Evolutionary conservation across 2,888 invertebrate species (phyloP).

Genomic region (Thereva nobilitata): DNA sequence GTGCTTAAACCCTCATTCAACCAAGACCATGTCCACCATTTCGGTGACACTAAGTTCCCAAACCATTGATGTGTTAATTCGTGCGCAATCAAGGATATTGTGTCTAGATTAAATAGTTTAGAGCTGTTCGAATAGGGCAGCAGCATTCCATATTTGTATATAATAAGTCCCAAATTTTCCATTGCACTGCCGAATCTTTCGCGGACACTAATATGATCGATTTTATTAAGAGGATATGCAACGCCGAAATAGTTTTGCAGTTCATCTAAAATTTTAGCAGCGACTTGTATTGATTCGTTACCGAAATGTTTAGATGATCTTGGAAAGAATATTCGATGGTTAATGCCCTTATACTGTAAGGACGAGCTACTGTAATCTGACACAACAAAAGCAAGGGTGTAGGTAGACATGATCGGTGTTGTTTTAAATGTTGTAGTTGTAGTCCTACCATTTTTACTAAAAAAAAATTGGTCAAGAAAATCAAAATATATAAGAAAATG

Average conservation of each 20-base stretch:
- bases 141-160: conserved; percentile 58
- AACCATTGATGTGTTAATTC: conserved; percentile 79
- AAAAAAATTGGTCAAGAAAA: conserved; percentile 22
- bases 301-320: conserved; percentile 36
- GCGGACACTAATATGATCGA: conserved; percentile 86
- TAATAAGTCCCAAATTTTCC: conserved; percentile 93
- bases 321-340: conserved; percentile 39
- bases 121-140: conserved; percentile 12
- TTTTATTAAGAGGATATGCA: conserved; percentile 74
- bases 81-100: conserved; percentile 60
- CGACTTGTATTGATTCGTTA: conserved; percentile 70
- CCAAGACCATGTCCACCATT: conserved; percentile 75
- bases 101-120: conserved; percentile 1
- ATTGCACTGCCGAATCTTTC: conserved; percentile 84
- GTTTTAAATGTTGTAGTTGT: conserved; percentile 54
- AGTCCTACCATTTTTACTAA: conserved; percentile 47
- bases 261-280: conserved; percentile 69
- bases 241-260: conserved; percentile 74
- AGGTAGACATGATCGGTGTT: conserved; percentile 72
- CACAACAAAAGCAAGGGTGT: conserved; percentile 79
- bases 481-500: background rate
- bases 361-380: conserved; percentile 59
- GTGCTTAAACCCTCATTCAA: conserved; percentile 73
- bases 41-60: conserved; percentile 71
- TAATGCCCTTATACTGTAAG: conserved; percentile 37